These are phyloP conservation scores for Hirudo medicinalis DNA, from an alignment of 1,140 invertebrate genomes.

Conservation along the genomic window DNA sequence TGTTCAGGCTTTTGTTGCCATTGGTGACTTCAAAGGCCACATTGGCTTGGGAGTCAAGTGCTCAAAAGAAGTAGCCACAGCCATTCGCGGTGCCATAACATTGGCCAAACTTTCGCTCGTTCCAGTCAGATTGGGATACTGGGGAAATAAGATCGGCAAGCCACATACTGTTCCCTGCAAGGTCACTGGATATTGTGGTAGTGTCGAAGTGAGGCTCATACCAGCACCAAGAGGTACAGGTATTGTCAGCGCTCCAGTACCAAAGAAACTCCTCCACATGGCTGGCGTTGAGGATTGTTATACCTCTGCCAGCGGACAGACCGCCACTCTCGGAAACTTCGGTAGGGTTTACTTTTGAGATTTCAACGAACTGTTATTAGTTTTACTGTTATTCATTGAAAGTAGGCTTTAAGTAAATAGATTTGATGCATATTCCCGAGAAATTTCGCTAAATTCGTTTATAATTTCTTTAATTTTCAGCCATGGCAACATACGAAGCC, in stretches of 20 bases:
- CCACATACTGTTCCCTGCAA: constrained; percentile 99
- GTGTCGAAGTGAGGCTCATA: constrained; percentile 87
- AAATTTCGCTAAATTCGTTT: not conserved
- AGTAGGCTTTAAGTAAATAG: no score
- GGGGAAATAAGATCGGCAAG: constrained; percentile 98
- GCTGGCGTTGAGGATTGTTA: constrained; percentile 99
- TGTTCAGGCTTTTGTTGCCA: constrained; percentile 58
- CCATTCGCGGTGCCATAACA: constrained; percentile 96
- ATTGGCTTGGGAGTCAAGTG: constrained; percentile 98
- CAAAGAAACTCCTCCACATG: constrained; percentile 96
- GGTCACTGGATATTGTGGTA: constrained; percentile 97
- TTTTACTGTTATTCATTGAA: no score
- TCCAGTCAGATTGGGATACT: constrained; percentile 94
- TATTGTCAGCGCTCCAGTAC: constrained; percentile 96
- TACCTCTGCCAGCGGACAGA: constrained; percentile 84
- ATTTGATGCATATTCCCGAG: no score
- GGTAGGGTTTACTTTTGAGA: constrained; percentile 38
- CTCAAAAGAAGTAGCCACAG: constrained; percentile 99
- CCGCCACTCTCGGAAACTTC: constrained; percentile 95
- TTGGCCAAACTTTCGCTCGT: constrained; percentile 95
- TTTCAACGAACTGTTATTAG: not conserved
- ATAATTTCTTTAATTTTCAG: constrained; percentile 42
- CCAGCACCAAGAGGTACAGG: constrained; percentile 98
- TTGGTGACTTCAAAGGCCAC: constrained; percentile 94
- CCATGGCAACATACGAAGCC: constrained; percentile 95